Evolutionary conservation across 2,888 invertebrate species (phyloP), one percentile per base, ranked within the genome.

Genomic region (Mythimna impura): DNA sequence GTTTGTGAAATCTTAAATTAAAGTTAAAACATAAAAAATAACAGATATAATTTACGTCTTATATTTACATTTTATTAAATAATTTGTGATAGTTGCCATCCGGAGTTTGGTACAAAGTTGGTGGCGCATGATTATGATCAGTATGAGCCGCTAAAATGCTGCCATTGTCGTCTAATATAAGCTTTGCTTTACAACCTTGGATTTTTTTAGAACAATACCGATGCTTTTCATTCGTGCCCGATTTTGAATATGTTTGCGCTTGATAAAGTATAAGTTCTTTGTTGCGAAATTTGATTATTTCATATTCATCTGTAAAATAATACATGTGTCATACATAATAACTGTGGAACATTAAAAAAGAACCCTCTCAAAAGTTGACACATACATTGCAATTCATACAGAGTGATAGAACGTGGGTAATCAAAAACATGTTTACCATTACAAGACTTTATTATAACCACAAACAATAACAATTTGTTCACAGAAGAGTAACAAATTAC

Each of bases 171-270:
- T 47, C 54, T 9, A 74, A 61, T 43, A 17, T 54, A 6, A 74
- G 17, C 60, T 10, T 77, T 12, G 69, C 78, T 61, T 30, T 69
- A 40, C 74, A 74, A 5, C 70, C 78, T 10, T 0, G n/a, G 14
- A 52, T 6, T 22, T 61, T 74, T 20, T 78, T 74, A 8, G 74
- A 74, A 52, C 74, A 74, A 55, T 20, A 78, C 14, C 78, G 70
- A 17, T 30, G 6, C 36, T 47, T 54, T 4, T 5, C 2, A 22
- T 61, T 78, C 2, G 20, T 2, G 20, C 60, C 78, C 9, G 60
- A 74, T 61, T 70, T 74, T 3, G 74, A 74, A 30, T 74, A 74
- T 9, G 78, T 74, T 5, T 74, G 78, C 0, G 22, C 20, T 47
- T 55, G 36, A 12, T 78, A 74, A 47, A 74, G 60, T 47, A 78